Percentiles rank a stretch among this genome's conserved stretches.
Conservation (phyloP, 2,113 vertebrate species). For the Artemisiospiza belli region DNA sequence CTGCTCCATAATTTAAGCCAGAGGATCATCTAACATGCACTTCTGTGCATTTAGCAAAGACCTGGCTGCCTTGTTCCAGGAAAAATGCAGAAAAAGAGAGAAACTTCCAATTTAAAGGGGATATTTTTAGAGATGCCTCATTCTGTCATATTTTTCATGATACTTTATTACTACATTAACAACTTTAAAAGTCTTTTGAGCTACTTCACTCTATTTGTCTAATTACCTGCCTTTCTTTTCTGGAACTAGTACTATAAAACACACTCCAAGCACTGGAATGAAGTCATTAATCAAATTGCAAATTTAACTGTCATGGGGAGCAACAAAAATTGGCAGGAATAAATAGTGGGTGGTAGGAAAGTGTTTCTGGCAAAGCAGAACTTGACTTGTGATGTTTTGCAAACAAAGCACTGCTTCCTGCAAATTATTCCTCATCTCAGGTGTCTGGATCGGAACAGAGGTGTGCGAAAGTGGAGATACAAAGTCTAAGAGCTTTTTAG, state of each 20-base stretch:
- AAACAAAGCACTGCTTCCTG: not conserved
- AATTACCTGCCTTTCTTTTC: constrained; percentile 20
- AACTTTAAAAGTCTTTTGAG: constrained; percentile 17
- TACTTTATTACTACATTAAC: constrained; percentile 22
- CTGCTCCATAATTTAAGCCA: constrained; percentile 28
- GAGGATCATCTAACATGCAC: constrained; percentile 9
- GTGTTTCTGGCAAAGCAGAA: not conserved
- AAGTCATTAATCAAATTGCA: constrained; percentile 35
- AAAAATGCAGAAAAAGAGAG: not conserved
- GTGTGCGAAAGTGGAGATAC: not conserved
- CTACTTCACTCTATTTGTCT: constrained; percentile 26
- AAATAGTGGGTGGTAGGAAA: not conserved
- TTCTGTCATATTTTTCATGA: constrained; percentile 22
- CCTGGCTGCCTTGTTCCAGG: not conserved
- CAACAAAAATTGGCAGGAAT: constrained; percentile 22
- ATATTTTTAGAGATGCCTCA: constrained; percentile 30
- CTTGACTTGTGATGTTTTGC: not conserved
- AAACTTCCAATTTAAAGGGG: not conserved
- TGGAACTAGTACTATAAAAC: not conserved
- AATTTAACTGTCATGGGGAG: not conserved
- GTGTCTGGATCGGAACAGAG: not conserved
- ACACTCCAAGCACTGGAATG: not conserved
- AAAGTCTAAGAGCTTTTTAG: not conserved
- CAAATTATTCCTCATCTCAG: not conserved
- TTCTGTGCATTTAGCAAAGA: not conserved